A percentile compares a stretch with the other conserved stretches of the same genome.
Conservation (phyloP, 1,140 invertebrate species). For the Listronotus oregonensis region DNA sequence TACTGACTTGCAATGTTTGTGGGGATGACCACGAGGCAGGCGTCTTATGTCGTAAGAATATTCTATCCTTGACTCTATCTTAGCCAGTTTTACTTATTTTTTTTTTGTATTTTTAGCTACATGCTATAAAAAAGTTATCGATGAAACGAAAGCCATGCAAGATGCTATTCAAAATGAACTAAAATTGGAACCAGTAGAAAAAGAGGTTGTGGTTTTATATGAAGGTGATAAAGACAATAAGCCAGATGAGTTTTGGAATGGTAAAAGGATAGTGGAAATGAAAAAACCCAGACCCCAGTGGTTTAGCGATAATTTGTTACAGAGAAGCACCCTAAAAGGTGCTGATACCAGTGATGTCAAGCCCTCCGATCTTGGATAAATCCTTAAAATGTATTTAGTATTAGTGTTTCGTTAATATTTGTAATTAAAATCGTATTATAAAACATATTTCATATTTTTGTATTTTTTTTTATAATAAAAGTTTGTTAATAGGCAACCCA, state of each 20-base stretch:
- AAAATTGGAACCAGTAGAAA: conserved; percentile 72
- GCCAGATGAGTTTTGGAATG: conserved; percentile 60
- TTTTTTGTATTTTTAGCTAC: conserved; percentile 59
- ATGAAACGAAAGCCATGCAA: conserved; percentile 80
- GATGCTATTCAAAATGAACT: conserved; percentile 72
- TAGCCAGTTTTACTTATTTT: background rate
- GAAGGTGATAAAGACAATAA: conserved; percentile 72
- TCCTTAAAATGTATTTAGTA: background rate
- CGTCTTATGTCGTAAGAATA: conserved; percentile 76
- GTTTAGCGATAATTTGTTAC: conserved; percentile 81
- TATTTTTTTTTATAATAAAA: too few relatives aligned
- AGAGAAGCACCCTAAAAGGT: conserved; percentile 72
- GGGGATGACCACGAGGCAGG: conserved; percentile 79
- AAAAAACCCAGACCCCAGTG: conserved; percentile 73
- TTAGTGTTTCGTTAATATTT: background rate
- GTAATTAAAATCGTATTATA: background rate
- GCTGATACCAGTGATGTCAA: conserved; percentile 71
- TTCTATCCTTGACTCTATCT: conserved; percentile 6
- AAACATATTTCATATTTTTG: background rate
- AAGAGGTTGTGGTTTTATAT: conserved; percentile 84
- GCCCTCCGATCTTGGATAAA: conserved; percentile 71
- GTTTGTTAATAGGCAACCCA: too few relatives aligned
- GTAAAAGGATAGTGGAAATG: conserved; percentile 75
- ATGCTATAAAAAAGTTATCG: conserved; percentile 80
- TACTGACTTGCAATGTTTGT: conserved; percentile 77